Evolutionary conservation across 1,140 invertebrate species (phyloP), one percentile per base, ranked within the genome.

Genomic region (Eupristina koningsbergeri): DNA sequence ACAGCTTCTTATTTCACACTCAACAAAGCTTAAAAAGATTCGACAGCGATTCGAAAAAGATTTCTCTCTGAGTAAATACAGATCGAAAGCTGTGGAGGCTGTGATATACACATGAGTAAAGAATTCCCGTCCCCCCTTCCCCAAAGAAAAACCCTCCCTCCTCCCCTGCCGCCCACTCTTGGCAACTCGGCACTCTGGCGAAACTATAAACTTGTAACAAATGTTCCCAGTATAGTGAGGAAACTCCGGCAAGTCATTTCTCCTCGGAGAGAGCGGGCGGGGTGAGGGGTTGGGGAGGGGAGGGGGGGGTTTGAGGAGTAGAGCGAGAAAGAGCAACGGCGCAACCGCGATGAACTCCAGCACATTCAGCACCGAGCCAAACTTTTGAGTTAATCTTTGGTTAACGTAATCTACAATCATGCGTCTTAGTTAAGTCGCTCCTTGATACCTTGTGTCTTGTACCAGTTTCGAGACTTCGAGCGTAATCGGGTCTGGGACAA

Each of bases 181-280:
- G 22, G 1, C 47, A 11, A 29, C 39, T 58, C 45, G 19, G 41
- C 29, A 58, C 50, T 47, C n/a, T 17, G 29, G 69, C 22, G 47
- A 76, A 82, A 82, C 80, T 82, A 75, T 74, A 76, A 82, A 82
- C 81, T 82, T 82, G 81, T 82, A 82, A 82, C 74, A 67, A 82
- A 82, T 77, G 81, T 82, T 82, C 58, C 73, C 74, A 61, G 81
- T 82, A 50, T 61, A 64, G 61, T 8, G 63, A 26, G 36, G 81
- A 77, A 77, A 82, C 73, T 82, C 53, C 11, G 6, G 45, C 64
- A 53, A 79, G 64, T 80, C 41, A 58, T 17, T 80, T 69, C 61
- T 53, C 63, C n/a, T 69, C 50, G 29, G 19, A 11, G 29, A 77
- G 50, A 80, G 26, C 45, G 78, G 47, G 63, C 41, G 31, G 17